phyloP scores from a whole-genome alignment of 2,888 invertebrate species.

The Brachynemurus nebulosus region DNA sequence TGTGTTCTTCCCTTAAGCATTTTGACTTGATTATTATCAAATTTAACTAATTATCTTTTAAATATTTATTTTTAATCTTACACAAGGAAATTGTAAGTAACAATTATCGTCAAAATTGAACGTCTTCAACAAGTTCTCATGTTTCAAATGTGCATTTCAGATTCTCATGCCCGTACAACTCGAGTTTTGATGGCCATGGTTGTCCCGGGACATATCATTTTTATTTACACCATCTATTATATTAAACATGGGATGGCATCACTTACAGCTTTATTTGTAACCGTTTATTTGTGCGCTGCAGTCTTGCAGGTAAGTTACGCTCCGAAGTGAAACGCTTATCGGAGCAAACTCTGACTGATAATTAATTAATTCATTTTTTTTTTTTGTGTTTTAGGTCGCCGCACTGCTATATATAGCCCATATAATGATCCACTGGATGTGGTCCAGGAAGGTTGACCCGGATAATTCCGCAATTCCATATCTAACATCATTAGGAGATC shows the following conservation, averaged over 20 bases:
- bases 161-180: constrained; percentile 49
- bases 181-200: constrained; percentile 58
- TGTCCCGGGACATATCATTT: constrained; percentile 64
- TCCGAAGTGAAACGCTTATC: constrained; percentile 31
- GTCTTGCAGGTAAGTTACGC: constrained; percentile 35
- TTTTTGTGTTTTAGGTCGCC: constrained; percentile 28
- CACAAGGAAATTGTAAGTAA: too few relatives aligned
- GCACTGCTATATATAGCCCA: constrained; percentile 46
- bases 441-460: constrained; percentile 50
- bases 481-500: constrained; percentile 62
- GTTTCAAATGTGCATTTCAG: too few relatives aligned
- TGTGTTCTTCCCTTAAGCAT: too few relatives aligned
- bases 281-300: constrained; percentile 53
- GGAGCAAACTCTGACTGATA: not conserved
- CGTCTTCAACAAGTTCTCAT: too few relatives aligned
- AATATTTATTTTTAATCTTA: too few relatives aligned
- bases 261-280: constrained; percentile 49
- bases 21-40: too few relatives aligned
- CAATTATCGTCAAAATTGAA: too few relatives aligned
- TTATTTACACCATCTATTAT: constrained; percentile 56
- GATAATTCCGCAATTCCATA: constrained; percentile 68
- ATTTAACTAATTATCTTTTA: too few relatives aligned
- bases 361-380: constrained; percentile 3
- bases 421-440: constrained; percentile 45
- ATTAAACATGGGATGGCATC: constrained; percentile 52